Evolutionary conservation across 2,797 vertebrate species (phyloP).

Genomic region (Anomalospiza imberbis): DNA sequence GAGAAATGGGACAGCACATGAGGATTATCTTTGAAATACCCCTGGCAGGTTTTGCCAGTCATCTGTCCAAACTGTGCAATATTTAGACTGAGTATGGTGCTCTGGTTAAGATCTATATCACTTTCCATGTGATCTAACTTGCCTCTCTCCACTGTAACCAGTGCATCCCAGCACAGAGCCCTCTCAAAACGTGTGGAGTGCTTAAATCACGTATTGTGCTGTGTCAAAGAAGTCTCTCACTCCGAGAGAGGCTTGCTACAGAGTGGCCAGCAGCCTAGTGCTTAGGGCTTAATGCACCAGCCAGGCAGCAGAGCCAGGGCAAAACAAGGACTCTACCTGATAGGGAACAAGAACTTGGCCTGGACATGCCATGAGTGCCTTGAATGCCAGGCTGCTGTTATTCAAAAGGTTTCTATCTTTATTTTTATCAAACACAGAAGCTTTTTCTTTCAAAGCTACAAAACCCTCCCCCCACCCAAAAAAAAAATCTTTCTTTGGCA

Average conservation of each 20-base stretch:
- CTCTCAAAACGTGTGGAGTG: neutral
- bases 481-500: neutral
- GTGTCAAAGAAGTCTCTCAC: neutral
- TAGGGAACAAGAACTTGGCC: neutral
- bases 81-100: neutral
- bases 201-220: neutral
- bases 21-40: neutral
- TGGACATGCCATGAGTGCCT: rapidly evolving
- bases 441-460: neutral
- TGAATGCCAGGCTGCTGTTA: neutral
- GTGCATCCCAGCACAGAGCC: neutral
- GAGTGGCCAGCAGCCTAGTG: neutral
- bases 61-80: neutral
- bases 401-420: neutral
- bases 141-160: neutral
- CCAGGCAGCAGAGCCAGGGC: neutral
- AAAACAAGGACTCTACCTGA: neutral
- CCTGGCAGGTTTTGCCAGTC: neutral
- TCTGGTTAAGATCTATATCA: neutral
- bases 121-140: neutral
- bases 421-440: neutral
- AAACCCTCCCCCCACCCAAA: too few species aligned
- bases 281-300: neutral
- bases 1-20: neutral
- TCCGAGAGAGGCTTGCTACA: neutral